Conservation (phyloP, 2,797 vertebrate species). For the Scomberomorus guttatus region DNA sequence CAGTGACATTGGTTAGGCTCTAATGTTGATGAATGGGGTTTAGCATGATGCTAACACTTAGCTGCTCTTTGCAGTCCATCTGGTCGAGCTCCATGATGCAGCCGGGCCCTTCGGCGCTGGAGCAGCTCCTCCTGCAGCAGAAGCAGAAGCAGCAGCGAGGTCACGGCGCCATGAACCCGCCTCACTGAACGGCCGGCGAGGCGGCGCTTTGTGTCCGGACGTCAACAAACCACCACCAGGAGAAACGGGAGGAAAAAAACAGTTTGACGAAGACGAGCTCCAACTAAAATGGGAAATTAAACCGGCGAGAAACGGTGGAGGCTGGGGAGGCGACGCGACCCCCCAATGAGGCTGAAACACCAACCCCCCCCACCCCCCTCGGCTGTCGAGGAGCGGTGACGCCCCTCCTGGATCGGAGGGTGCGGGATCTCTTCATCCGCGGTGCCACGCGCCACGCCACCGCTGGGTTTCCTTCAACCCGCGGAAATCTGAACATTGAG, state of each 20-base stretch:
- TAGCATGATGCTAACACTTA: not conserved
- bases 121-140: conserved; percentile 99
- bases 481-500: conserved; percentile 63
- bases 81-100: conserved; percentile 99
- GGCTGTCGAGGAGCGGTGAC: conserved; percentile 87
- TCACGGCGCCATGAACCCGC: conserved; percentile 96
- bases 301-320: conserved; percentile 77
- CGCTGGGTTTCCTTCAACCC: conserved; percentile 63
- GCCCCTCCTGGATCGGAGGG: conserved; percentile 81
- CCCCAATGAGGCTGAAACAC: conserved; percentile 74
- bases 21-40: not conserved
- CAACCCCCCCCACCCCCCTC: conserved; percentile 70
- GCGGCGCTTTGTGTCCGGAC: conserved; percentile 66
- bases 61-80: conserved; percentile 89
- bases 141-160: conserved; percentile 99
- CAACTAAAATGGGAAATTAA: conserved; percentile 76
- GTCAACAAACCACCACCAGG: conserved; percentile 74
- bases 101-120: conserved; percentile 97
- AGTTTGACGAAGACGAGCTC: conserved; percentile 80
- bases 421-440: conserved; percentile 85
- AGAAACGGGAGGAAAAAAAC: conserved; percentile 60
- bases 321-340: conserved; percentile 69
- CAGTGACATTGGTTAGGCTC: too few species aligned
- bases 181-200: conserved; percentile 90
- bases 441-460: conserved; percentile 78